Evolutionary conservation across 2,888 invertebrate species (phyloP).

Genomic region (Patella depressa): DNA sequence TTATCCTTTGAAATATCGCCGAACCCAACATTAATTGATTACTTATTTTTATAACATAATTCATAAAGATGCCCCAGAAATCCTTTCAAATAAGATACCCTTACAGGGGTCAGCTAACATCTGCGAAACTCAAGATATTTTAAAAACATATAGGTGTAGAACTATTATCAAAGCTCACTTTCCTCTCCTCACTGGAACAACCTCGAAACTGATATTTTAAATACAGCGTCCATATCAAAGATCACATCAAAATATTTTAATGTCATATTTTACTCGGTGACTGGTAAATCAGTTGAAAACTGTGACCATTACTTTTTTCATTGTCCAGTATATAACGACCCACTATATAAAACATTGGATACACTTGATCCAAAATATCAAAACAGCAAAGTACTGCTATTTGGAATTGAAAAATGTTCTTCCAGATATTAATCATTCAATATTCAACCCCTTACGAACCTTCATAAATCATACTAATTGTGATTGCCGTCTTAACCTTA

Average conservation of each 20-base stretch:
- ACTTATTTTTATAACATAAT: neutral
- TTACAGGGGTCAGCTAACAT: neutral
- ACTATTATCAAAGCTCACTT: neutral
- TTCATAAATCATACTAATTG: too few species aligned
- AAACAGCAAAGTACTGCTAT: too few species aligned
- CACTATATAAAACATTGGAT: too few species aligned
- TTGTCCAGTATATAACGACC: too few species aligned
- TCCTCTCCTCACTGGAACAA: neutral
- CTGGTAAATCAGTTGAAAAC: neutral
- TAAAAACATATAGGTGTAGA: neutral
- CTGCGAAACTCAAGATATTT: neutral
- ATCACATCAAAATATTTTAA: neutral
- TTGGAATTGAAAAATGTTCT: too few species aligned
- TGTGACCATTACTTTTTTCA: too few species aligned
- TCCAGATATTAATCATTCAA: neutral
- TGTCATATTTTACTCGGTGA: neutral
- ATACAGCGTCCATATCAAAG: neutral
- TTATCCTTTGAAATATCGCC: neutral
- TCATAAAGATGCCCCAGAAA: neutral
- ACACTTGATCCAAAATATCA: too few species aligned
- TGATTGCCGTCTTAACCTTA: too few species aligned
- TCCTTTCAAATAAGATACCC: neutral
- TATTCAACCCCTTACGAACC: neutral
- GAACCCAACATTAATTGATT: neutral
- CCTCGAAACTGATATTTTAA: neutral